A percentile compares a stretch with the other conserved stretches of the same genome.
phyloP scores from a whole-genome alignment of 2,797 vertebrate genomes.

The Cuculus canorus region DNA sequence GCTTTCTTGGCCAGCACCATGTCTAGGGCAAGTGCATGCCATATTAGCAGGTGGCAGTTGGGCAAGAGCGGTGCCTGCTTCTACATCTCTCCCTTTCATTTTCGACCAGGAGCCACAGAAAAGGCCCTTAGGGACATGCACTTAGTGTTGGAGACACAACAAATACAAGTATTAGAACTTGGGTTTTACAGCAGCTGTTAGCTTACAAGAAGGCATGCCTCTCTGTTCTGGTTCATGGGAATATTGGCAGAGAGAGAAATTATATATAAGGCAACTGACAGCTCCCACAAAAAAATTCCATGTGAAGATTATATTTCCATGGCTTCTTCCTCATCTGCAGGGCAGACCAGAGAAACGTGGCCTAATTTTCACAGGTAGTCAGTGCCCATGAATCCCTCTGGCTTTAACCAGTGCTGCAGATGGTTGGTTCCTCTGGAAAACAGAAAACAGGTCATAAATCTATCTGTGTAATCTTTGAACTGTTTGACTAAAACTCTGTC shows the following conservation, averaged over 20 bases:
- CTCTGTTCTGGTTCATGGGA: not conserved
- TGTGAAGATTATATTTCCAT: not conserved
- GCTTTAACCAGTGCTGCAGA: not conserved
- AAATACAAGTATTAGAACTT: no score
- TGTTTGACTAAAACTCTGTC: constrained; percentile 1
- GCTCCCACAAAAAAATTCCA: not conserved
- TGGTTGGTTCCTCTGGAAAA: not conserved
- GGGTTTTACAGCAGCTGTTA: not conserved
- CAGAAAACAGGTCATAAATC: not conserved
- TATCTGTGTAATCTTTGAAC: not conserved
- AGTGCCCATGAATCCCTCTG: not conserved
- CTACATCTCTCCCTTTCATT: no score
- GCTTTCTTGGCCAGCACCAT: no score
- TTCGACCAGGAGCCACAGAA: no score
- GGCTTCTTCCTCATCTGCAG: not conserved
- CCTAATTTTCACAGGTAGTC: constrained; percentile 2
- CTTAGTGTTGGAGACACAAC: no score
- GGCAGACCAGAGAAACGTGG: constrained; percentile 9
- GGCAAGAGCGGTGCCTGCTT: no score
- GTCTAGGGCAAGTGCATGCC: no score
- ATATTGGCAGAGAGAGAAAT: not conserved
- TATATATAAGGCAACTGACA: not conserved
- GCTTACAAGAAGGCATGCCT: not conserved
- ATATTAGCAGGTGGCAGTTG: no score
- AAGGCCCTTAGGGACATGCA: no score